Percentiles rank a stretch among this genome's conserved stretches.
Evolutionary conservation across 2,113 vertebrate genomes (phyloP).

Genomic region (Nettapus auritus): DNA sequence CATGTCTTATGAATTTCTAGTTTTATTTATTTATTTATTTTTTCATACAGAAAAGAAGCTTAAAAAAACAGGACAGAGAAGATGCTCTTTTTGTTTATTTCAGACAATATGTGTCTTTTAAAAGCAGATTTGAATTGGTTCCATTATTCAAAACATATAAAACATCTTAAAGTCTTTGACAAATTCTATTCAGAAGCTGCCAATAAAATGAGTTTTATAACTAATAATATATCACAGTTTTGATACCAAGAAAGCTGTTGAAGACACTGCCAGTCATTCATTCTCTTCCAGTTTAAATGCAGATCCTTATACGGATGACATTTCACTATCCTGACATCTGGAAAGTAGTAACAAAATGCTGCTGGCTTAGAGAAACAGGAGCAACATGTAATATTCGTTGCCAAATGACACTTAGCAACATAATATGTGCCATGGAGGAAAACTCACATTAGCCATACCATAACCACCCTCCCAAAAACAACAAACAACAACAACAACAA

Average conservation of each 20-base stretch:
- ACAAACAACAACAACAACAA: slow-evolving; percentile 34
- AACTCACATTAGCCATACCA: slow-evolving; percentile 12
- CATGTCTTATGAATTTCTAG: background rate
- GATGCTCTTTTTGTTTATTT: background rate
- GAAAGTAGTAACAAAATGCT: slow-evolving; percentile 58
- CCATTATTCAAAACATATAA: background rate
- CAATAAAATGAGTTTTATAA: slow-evolving; percentile 19
- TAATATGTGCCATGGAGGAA: slow-evolving; percentile 17
- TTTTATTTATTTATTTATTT: background rate
- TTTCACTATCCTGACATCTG: slow-evolving; percentile 67
- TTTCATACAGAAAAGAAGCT: background rate
- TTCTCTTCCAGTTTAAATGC: slow-evolving; percentile 32
- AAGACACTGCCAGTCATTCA: slow-evolving; percentile 25
- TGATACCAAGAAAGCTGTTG: slow-evolving; percentile 34
- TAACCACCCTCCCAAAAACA: background rate
- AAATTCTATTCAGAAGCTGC: background rate
- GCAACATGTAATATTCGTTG: slow-evolving; percentile 44
- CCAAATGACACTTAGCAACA: slow-evolving; percentile 69
- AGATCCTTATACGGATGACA: slow-evolving; percentile 41
- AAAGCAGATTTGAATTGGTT: slow-evolving; percentile 14
- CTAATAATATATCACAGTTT: background rate
- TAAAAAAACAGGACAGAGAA: background rate
- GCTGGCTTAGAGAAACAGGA: slow-evolving; percentile 54
- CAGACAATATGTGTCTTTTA: background rate
- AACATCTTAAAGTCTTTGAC: background rate